Percentiles rank a stretch among this genome's conserved stretches.
phyloP scores from a whole-genome alignment of 1,140 invertebrate genomes.

The Drosophila chauvacae region DNA sequence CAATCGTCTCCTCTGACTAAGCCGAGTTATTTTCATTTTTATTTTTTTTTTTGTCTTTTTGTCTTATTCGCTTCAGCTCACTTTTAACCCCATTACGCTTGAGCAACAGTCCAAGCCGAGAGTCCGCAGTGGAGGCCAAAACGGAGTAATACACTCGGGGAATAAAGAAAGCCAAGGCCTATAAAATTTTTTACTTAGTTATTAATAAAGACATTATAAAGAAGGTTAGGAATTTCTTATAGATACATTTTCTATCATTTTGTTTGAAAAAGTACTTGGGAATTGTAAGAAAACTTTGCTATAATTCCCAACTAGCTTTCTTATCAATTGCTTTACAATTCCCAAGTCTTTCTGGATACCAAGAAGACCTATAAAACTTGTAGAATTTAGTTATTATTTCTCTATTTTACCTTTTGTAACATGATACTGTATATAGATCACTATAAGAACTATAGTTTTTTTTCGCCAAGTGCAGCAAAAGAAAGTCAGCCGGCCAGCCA shows the following conservation, averaged over 20 bases:
- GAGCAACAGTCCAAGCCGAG: conserved; percentile 63
- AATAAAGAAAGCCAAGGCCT: conserved; percentile 2
- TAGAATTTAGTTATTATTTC: not conserved
- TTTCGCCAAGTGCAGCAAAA: conserved; percentile 41
- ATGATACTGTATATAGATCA: not conserved
- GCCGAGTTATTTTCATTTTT: conserved; percentile 31
- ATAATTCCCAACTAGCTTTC: not conserved
- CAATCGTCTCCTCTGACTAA: conserved; percentile 46
- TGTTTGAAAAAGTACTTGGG: not conserved
- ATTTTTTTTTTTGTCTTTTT: conserved; percentile 26
- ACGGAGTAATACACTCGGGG: conserved; percentile 4
- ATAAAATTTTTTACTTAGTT: not conserved
- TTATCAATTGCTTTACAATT: not conserved
- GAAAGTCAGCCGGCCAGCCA: conserved; percentile 61
- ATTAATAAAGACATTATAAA: conserved; percentile 1
- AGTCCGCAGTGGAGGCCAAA: conserved; percentile 20
- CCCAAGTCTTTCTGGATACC: not conserved
- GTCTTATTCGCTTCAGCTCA: conserved; percentile 76
- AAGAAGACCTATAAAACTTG: not conserved
- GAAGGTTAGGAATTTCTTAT: not conserved
- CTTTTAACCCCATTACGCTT: conserved; percentile 82
- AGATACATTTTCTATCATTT: too few relatives aligned
- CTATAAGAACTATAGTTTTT: not conserved
- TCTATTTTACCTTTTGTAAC: not conserved
- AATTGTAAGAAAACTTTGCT: not conserved